Evolutionary conservation across 2,888 invertebrate genomes (phyloP).

Genomic region (Acleris laterana): DNA sequence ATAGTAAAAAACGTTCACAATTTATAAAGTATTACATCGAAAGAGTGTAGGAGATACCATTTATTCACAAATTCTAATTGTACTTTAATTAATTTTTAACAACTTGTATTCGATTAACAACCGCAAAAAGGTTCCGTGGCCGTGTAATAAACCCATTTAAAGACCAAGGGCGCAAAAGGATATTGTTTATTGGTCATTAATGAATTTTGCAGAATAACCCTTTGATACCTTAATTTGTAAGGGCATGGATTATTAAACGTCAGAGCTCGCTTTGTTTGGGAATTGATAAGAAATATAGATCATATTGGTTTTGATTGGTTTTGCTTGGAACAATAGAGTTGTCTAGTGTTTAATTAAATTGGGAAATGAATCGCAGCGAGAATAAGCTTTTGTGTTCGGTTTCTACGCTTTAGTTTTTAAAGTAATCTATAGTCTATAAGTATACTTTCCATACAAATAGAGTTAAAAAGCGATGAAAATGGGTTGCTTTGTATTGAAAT

Average conservation of each 20-base stretch:
- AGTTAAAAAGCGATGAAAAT: too few species aligned
- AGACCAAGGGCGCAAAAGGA: conserved; percentile 20
- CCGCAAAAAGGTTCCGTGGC: conserved; percentile 2
- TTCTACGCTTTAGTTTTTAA: too few species aligned
- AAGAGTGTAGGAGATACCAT: too few species aligned
- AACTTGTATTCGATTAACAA: conserved; percentile 14
- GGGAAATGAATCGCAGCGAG: conserved; percentile 1
- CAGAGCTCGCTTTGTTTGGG: conserved; percentile 28
- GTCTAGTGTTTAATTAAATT: background rate
- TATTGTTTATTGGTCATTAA: conserved; percentile 34
- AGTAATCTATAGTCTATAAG: too few species aligned
- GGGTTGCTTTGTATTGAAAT: too few species aligned
- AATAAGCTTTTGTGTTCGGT: background rate
- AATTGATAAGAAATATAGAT: conserved; percentile 30
- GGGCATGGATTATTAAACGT: conserved; percentile 34
- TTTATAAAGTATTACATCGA: too few species aligned
- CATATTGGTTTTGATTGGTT: conserved; percentile 9
- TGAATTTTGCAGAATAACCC: conserved; percentile 20
- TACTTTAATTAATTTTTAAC: conserved; percentile 18
- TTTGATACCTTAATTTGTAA: conserved; percentile 36
- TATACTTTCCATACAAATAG: too few species aligned
- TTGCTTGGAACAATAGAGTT: conserved; percentile 9
- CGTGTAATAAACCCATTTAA: conserved; percentile 18
- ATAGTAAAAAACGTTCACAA: too few species aligned
- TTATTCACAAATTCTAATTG: too few species aligned